Base-by-base conservation (phyloP, 2,113 vertebrate genomes). In the Cnemophilus loriae region DNA sequence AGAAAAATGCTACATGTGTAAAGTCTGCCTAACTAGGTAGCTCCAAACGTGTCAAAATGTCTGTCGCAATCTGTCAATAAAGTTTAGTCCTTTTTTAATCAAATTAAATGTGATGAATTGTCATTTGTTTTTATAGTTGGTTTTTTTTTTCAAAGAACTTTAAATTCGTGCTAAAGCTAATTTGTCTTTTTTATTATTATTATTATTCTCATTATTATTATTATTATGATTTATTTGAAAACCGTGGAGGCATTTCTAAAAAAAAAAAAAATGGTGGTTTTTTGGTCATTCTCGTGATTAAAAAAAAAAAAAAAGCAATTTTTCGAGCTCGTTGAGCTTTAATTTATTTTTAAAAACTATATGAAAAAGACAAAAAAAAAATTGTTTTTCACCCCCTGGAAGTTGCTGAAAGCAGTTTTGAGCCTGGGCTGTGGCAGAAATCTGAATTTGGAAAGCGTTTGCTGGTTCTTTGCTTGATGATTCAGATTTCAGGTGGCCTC, bases 31-130 rank as follows among this genome's bases (percentile, higher is more conserved):
- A 99, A 99, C 98, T 99, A 99, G 99, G 98, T 98, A 99, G 98
- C 98, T 99, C 98, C 98, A 56, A 99, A 98, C 97, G 98, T 98
- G 98, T 99, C 98, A 98, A 98, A 99, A 98, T 98, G 99, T 98
- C 98, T 99, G 98, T 98, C 98, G 97, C 98, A 98, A 98, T 98
- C 97, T 99, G 98, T 99, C 98, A 99, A 99, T 99, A 99, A 99
- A 99, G 99, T 99, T 99, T 98, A 99, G 98, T 99, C 98, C 98
- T 99, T 98, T 98, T 99, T 98, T 98, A 99, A 99, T 98, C 98
- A 91, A 98, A 98, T 97, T 98, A 98, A 99, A 99, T 98, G 97
- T 99, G 98, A 98, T 99, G 98, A 97, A 99, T 99, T 99, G 99
- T 98, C 98, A 98, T 98, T 99, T 95, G 65, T 98, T 96, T 97